Evolutionary conservation across 2,113 vertebrate genomes (phyloP), one percentile per base, ranked within the genome.

Genomic region (Crotalus tigris): DNA sequence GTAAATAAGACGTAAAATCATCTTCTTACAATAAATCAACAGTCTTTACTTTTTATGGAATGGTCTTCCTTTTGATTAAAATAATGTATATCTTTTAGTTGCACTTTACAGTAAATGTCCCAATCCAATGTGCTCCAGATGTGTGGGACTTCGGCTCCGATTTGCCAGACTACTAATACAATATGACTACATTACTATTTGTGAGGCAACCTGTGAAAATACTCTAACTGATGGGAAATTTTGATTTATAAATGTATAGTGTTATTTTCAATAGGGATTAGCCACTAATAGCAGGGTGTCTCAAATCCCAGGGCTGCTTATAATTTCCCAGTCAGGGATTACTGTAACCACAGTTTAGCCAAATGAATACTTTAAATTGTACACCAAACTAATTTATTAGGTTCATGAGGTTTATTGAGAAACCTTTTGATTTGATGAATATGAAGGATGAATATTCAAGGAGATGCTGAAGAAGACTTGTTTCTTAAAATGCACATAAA

Each of bases 401-500:
- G 17, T 81, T 44, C 33, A 44, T 44, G 33, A 21, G 75, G 33
- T 81, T 81, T 44, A 81, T 81, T 81, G 33, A 81, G 49, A 90
- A 53, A 10, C 23, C 33, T 33, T 10, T 23, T 90, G 53, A 51
- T 69, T 33, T 75, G 29, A 53, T 53, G 49, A n/a, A 53, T 81
- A 19, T 44, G 15, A 59, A 58, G 55, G n/a, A 17, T 69, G 46
- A 90, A 90, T 23, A 54, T 11, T 46, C 11, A 21, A 86, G 24
- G 24, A 57, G 24, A 9, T 81, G 64, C 69, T 69, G 49, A 69
- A 46, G 53, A 91, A 69, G n/a, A 54, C 3, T 26, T 75, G 15
- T 89, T 92, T 54, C 87, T 92, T 89, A 57, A 58, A 92, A 92
- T 69, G 33, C 46, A 54, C 59, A 54, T 75, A 33, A 75, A 81